Conservation (phyloP, 2,888 invertebrate genomes). For the Leistus spinibarbis region DNA sequence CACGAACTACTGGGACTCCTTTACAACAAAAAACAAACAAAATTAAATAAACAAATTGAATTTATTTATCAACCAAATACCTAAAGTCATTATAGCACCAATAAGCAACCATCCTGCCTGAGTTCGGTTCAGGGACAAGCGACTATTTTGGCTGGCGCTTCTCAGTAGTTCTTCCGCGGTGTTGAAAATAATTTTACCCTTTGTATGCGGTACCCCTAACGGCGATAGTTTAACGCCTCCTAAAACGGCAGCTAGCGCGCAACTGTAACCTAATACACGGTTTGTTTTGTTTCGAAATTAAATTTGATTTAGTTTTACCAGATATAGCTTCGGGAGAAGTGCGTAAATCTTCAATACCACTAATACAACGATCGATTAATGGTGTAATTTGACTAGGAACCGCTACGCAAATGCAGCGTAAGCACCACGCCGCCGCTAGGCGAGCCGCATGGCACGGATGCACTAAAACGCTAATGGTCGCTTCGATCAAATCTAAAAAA, state of each 20-base stretch:
- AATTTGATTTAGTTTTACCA: slow-evolving; percentile 52
- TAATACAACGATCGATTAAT: slow-evolving; percentile 86
- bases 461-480: slow-evolving; percentile 82
- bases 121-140: slow-evolving; percentile 91
- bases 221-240: slow-evolving; percentile 91
- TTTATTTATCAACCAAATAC: slow-evolving; percentile 55
- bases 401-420: slow-evolving; percentile 90
- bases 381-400: slow-evolving; percentile 94
- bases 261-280: slow-evolving; percentile 75
- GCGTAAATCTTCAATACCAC: slow-evolving; percentile 85
- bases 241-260: slow-evolving; percentile 90
- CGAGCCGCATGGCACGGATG: slow-evolving; percentile 95
- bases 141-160: slow-evolving; percentile 95
- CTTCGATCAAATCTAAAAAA: slow-evolving; percentile 72
- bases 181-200: slow-evolving; percentile 96
- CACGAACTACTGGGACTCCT: slow-evolving; percentile 91
- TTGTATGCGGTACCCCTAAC: slow-evolving; percentile 93
- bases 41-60: not conserved
- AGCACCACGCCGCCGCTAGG: slow-evolving; percentile 92
- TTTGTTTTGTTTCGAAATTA: not conserved
- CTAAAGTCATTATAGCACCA: slow-evolving; percentile 95
- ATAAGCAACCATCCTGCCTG: slow-evolving; percentile 98
- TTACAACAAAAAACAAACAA: slow-evolving; percentile 4
- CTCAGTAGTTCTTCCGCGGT: slow-evolving; percentile 95
- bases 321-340: slow-evolving; percentile 88